Evolutionary conservation across 2,113 vertebrate genomes (phyloP), one percentile per base, ranked within the genome.

Genomic region (Peromyscus californicus): DNA sequence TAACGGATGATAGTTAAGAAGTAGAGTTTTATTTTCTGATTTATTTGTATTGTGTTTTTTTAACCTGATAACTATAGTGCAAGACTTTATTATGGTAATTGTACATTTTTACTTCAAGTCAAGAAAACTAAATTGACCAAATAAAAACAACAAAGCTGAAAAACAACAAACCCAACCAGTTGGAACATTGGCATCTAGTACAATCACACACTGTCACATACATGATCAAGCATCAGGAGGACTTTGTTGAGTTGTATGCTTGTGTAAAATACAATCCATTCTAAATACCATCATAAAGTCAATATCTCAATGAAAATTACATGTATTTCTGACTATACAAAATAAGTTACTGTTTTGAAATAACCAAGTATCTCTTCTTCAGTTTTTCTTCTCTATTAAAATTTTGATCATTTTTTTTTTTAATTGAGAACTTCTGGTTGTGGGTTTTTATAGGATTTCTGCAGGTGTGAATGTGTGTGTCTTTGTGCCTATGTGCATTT

Each of bases 291-390:
- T 13, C 48, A 16, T 2, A 92, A 94, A 94, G 59, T 94, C 36
- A 92, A 61, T 17, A 94, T 31, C 1, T 89, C 26, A 83, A 79
- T 54, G 42, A 80, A 97, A 97, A 89, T 83, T 96, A 96, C 97
- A 69, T 79, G n/a, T 91, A 96, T 97, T 79, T 67, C 85, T 12
- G n/a, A 88, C 33, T 29, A 6, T 96, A 93, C 70, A 90, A 98
- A 97, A 93, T 93, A 91, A 93, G 67, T 7, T 78, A 83, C 48
- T 96, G 97, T 82, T 29, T 45, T 89, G 83, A 94, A 98, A 69
- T 96, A 97, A 98, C 74, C 94, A 76, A 90, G 57, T 19, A 93
- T n/a, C n/a, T n/a, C n/a, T n/a, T n/a, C n/a, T n/a, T n/a, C n/a
- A 91, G 76, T 69, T 97, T 51, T 54, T 91, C 89, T 94, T 94